These are phyloP conservation scores for Oxygymnocypris stewartii DNA, from an alignment of 2,113 vertebrate species.

Conservation along the genomic window DNA sequence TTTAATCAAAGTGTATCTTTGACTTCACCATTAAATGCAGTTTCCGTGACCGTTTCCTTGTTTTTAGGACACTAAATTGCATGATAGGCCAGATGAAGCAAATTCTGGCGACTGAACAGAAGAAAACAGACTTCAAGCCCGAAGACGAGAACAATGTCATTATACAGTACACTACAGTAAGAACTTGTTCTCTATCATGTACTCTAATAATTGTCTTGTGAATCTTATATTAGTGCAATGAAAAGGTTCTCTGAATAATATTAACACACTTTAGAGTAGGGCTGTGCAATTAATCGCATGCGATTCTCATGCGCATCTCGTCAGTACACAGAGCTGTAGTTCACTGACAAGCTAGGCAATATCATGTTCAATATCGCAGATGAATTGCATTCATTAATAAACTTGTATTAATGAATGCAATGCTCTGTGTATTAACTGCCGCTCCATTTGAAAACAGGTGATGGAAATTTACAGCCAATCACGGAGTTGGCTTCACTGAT, in stretches of 20 bases:
- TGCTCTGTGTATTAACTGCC: too few species aligned
- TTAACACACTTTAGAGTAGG: too few species aligned
- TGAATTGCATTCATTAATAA: too few species aligned
- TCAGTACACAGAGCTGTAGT: too few species aligned
- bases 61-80: conserved; percentile 93
- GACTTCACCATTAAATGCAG: not conserved
- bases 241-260: not conserved
- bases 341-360: too few species aligned
- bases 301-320: too few species aligned
- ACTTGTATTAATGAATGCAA: too few species aligned
- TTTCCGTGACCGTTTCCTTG: not conserved
- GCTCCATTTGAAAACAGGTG: too few species aligned
- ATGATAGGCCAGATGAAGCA: conserved; percentile 99
- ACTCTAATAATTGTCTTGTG: not conserved
- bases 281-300: too few species aligned
- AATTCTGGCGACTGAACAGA: conserved; percentile 93
- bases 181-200: conserved; percentile 50
- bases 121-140: conserved; percentile 98
- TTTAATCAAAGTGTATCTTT: not conserved
- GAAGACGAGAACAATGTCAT: conserved; percentile 98
- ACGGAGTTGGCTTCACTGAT: too few species aligned
- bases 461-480: too few species aligned
- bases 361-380: too few species aligned
- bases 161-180: conserved; percentile 96
- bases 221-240: not conserved